These are phyloP conservation scores for Motacilla alba DNA, from an alignment of 2,113 vertebrate genomes.

Conservation along the genomic window DNA sequence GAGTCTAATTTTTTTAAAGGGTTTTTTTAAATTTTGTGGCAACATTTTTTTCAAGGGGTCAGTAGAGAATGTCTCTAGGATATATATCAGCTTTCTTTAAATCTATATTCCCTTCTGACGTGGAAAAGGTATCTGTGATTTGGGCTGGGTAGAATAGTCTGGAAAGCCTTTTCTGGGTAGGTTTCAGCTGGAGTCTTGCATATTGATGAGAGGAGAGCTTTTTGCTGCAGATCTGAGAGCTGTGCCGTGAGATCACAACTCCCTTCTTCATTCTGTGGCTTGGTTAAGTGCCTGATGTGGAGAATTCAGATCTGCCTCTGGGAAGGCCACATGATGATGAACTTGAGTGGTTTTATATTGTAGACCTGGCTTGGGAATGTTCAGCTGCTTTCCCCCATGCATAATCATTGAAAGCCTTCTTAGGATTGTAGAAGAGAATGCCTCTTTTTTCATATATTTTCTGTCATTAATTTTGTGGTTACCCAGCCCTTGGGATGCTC, in stretches of 20 bases:
- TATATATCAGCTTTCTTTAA: neutral
- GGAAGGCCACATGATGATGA: neutral
- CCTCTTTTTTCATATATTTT: neutral
- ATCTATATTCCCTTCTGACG: neutral
- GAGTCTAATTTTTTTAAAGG: neutral
- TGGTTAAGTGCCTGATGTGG: neutral
- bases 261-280: neutral
- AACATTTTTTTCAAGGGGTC: neutral
- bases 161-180: neutral
- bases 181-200: neutral
- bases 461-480: constrained; percentile 7
- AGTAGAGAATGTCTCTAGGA: neutral
- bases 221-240: neutral
- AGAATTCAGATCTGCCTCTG: neutral
- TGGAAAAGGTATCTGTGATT: neutral
- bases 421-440: neutral
- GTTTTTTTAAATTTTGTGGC: neutral
- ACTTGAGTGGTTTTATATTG: neutral
- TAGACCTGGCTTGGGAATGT: neutral
- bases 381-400: neutral
- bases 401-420: neutral
- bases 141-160: neutral
- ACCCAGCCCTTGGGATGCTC: neutral
- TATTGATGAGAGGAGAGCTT: neutral
- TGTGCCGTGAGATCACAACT: neutral